Evolutionary conservation across 2,888 invertebrate genomes (phyloP).

Genomic region (Empis livida): DNA sequence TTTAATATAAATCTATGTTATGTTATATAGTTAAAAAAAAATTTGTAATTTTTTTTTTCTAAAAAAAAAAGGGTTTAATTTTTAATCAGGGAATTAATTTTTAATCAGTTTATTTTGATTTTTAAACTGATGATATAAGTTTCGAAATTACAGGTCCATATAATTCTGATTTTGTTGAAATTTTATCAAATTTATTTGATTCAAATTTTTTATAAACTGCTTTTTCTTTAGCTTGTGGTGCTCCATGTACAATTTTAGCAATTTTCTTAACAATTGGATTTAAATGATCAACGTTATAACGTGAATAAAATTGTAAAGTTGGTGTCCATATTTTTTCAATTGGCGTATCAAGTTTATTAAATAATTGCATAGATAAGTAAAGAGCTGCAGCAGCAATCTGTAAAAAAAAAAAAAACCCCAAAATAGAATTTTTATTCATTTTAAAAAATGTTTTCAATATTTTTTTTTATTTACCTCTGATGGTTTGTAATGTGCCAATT

Average conservation of each 20-base stretch:
- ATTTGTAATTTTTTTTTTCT: no score
- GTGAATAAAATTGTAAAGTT: conserved; percentile 62
- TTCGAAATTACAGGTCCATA: conserved; percentile 25
- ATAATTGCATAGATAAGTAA: conserved; percentile 27
- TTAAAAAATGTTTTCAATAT: conserved; percentile 1
- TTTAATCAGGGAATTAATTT: no score
- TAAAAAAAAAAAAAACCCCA: conserved; percentile 1
- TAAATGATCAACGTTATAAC: conserved; percentile 55
- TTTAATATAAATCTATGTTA: no score
- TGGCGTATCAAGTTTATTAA: conserved; percentile 29
- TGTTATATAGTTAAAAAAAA: no score
- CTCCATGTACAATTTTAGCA: conserved; percentile 52
- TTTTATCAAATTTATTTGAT: conserved; percentile 44
- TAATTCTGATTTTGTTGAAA: conserved; percentile 51
- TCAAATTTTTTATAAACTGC: conserved; percentile 57
- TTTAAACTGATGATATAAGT: conserved; percentile 16
- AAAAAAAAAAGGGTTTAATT: no score
- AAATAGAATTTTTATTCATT: not conserved
- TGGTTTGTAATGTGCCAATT: conserved; percentile 62
- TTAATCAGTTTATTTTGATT: no score
- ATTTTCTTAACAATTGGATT: conserved; percentile 53
- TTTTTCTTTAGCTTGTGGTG: conserved; percentile 57
- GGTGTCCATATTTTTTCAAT: conserved; percentile 52
- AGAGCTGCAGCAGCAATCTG: conserved; percentile 33
- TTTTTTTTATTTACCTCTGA: conserved; percentile 68